Evolutionary conservation across 2,888 invertebrate genomes (phyloP).

Genomic region (Philonicus albiceps): DNA sequence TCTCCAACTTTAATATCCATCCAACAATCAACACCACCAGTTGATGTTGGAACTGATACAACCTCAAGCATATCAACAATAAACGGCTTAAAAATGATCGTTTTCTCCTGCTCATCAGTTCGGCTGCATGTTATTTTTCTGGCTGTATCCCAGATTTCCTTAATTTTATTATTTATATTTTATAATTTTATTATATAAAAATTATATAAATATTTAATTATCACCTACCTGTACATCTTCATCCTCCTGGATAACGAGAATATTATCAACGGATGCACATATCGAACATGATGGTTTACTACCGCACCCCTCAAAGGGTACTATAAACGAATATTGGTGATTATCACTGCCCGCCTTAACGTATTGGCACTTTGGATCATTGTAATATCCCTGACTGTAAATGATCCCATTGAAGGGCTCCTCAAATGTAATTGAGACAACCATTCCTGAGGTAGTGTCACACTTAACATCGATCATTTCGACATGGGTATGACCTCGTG

Average conservation of each 20-base stretch:
- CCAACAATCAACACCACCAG: constrained; percentile 76
- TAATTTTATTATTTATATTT: neutral
- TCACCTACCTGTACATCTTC: constrained; percentile 69
- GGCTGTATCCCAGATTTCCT: constrained; percentile 71
- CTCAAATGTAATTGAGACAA: constrained; percentile 71
- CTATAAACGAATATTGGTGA: constrained; percentile 68
- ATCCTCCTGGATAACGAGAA: constrained; percentile 74
- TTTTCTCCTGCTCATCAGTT: constrained; percentile 60
- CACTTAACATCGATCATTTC: constrained; percentile 73
- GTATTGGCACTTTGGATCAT: constrained; percentile 74
- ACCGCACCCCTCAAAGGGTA: constrained; percentile 73
- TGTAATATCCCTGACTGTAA: constrained; percentile 75
- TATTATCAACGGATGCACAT: constrained; percentile 71
- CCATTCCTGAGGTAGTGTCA: constrained; percentile 65
- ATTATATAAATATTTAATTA: too few relatives aligned
- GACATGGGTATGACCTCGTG: constrained; percentile 64
- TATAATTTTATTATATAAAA: too few relatives aligned
- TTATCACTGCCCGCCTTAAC: constrained; percentile 69
- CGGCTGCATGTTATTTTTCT: constrained; percentile 67
- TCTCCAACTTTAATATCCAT: constrained; percentile 78
- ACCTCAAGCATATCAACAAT: constrained; percentile 76
- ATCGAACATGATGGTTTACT: constrained; percentile 70
- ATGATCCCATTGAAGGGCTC: constrained; percentile 73
- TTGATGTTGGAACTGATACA: constrained; percentile 71
- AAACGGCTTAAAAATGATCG: constrained; percentile 66